Evolutionary conservation across 2,888 invertebrate species (phyloP).

Genomic region (Uropetala carovei): DNA sequence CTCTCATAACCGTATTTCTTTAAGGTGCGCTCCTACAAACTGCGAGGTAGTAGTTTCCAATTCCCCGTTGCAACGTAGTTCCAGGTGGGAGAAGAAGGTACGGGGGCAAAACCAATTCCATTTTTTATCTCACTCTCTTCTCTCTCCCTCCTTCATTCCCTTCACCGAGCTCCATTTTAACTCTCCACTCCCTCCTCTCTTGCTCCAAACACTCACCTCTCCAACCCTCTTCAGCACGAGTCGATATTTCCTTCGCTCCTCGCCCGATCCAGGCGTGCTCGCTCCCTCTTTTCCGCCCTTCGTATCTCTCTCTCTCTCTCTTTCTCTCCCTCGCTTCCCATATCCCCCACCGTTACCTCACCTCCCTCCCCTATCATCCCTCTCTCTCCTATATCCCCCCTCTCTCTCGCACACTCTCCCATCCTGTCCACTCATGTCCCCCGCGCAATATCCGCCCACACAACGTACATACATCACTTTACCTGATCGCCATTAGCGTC

Average conservation of each 20-base stretch:
- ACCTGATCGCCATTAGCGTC: background rate
- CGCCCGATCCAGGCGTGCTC: background rate
- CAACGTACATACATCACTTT: background rate
- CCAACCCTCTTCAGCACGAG: background rate
- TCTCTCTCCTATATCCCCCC: background rate
- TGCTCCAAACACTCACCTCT: background rate
- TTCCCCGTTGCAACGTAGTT: background rate
- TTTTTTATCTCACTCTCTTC: background rate
- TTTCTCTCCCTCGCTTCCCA: no score
- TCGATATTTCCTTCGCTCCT: background rate
- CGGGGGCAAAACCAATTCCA: background rate
- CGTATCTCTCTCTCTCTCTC: background rate
- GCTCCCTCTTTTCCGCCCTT: background rate
- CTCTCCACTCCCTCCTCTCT: background rate
- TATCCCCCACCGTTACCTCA: background rate
- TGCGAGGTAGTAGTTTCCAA: background rate
- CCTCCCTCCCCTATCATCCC: background rate
- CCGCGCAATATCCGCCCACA: background rate
- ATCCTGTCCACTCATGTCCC: background rate
- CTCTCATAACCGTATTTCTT: background rate
- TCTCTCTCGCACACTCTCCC: background rate
- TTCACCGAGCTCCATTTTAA: constrained; percentile 3
- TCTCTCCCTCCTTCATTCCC: background rate
- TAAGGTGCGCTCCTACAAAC: background rate
- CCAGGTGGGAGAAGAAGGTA: background rate